A percentile compares a stretch with the other conserved stretches of the same genome.
Conservation (phyloP, 2,797 vertebrate genomes). For the Pipistrellus nathusii region DNA sequence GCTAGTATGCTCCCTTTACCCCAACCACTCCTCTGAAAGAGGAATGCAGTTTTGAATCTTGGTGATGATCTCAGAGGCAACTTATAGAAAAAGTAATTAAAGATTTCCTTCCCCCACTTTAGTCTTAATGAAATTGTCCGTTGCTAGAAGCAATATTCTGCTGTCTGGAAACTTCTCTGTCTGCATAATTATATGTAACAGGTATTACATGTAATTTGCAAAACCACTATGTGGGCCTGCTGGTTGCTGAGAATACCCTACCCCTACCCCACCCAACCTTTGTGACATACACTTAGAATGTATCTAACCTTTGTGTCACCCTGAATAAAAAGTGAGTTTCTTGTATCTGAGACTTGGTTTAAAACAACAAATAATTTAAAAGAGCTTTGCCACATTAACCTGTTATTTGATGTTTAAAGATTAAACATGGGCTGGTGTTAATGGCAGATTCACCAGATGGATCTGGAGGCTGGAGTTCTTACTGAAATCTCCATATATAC, state of each 20-base stretch:
- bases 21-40: background rate
- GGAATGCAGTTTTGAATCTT: constrained; percentile 46
- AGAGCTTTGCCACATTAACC: constrained; percentile 15
- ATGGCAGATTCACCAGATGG: background rate
- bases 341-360: constrained; percentile 31
- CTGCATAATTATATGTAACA: background rate
- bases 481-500: background rate
- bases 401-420: constrained; percentile 62
- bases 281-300: background rate
- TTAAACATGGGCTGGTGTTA: constrained; percentile 13
- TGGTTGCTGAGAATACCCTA: background rate
- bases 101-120: constrained; percentile 59
- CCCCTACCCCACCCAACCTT: background rate
- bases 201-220: background rate
- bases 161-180: constrained; percentile 31
- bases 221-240: background rate
- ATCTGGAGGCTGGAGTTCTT: background rate
- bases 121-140: constrained; percentile 57
- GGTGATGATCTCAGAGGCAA: constrained; percentile 42
- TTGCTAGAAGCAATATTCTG: constrained; percentile 3
- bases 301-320: background rate
- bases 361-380: constrained; percentile 50
- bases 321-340: constrained; percentile 4
- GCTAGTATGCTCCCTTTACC: background rate
- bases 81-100: constrained; percentile 38